phyloP scores from a whole-genome alignment of 2,113 vertebrate genomes.

The Nibea albiflora region DNA sequence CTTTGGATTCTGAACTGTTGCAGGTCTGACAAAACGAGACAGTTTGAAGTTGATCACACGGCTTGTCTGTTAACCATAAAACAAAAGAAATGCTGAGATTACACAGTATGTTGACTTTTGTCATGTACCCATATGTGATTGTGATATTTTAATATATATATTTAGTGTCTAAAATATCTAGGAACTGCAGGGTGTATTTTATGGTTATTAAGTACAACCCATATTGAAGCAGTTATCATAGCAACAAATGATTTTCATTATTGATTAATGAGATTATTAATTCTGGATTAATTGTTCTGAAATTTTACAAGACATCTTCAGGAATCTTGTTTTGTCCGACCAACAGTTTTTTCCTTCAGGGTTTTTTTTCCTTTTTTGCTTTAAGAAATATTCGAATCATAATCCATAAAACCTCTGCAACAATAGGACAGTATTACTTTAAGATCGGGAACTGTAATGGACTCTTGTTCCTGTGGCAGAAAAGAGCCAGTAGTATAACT shows the following conservation, averaged over 20 bases:
- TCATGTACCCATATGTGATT: background rate
- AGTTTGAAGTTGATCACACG: background rate
- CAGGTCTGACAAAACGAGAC: background rate
- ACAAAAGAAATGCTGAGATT: background rate
- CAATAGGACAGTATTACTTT: background rate
- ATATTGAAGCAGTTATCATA: background rate
- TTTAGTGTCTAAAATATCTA: background rate
- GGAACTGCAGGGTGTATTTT: background rate
- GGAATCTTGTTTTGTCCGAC: background rate
- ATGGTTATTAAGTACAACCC: background rate
- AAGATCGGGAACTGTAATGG: background rate
- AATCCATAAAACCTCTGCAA: background rate
- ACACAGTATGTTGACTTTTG: background rate
- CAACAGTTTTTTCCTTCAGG: no score
- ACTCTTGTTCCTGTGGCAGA: constrained; percentile 28
- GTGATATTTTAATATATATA: background rate
- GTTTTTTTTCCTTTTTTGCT: background rate
- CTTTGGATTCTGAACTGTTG: background rate
- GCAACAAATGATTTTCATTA: background rate
- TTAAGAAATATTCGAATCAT: no score
- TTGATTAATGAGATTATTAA: background rate
- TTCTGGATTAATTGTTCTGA: background rate
- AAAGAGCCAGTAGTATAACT: constrained; percentile 28
- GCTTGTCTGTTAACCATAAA: background rate
- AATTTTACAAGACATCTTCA: background rate